These are phyloP conservation scores for Diceros bicornis DNA, from an alignment of 2,797 vertebrate species.

Conservation along the genomic window DNA sequence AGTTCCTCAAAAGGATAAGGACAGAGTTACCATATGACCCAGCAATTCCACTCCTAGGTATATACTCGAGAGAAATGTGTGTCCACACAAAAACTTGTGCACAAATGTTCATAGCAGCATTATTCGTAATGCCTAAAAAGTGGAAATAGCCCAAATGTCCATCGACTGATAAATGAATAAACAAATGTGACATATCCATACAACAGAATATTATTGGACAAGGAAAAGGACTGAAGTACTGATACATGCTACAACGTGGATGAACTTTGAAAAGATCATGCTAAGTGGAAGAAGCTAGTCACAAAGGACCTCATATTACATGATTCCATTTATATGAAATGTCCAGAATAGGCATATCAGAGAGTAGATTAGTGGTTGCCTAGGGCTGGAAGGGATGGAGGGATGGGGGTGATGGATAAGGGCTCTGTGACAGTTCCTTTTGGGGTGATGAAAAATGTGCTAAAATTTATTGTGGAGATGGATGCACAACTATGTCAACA, in stretches of 20 bases:
- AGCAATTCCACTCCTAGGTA: neutral
- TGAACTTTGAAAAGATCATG: neutral
- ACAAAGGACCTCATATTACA: neutral
- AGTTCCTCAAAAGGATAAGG: neutral
- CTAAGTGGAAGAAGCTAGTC: neutral
- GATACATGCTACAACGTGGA: neutral
- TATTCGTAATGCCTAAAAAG: neutral
- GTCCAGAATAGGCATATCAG: neutral
- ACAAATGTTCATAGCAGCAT: neutral
- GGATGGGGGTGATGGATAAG: neutral
- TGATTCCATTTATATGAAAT: neutral
- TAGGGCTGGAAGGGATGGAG: neutral
- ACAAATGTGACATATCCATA: neutral
- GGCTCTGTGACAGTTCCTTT: neutral
- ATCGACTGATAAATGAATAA: neutral
- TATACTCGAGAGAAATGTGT: neutral
- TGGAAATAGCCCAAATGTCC: neutral
- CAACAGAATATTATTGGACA: too few relatives aligned
- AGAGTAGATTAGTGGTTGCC: neutral
- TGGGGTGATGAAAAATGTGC: neutral
- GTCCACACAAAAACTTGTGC: neutral
- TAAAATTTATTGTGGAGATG: neutral
- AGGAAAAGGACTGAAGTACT: neutral
- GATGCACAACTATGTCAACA: neutral
- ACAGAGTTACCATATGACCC: neutral